phyloP scores from a whole-genome alignment of 2,113 vertebrate genomes.

The Aleadryas rufinucha region DNA sequence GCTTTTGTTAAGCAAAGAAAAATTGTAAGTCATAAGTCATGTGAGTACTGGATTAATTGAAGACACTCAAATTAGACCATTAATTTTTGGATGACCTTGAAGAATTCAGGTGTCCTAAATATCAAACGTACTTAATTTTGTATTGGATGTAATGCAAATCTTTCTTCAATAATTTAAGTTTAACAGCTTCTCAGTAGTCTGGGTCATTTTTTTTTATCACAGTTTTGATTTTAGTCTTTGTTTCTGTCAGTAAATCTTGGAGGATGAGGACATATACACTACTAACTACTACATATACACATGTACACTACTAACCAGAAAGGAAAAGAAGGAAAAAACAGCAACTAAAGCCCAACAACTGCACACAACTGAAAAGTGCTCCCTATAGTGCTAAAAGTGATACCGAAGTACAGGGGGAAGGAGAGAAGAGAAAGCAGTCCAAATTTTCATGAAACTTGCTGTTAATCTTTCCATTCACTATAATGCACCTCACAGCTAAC shows the following conservation, averaged over 20 bases:
- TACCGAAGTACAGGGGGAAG: not conserved
- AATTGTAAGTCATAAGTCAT: not conserved
- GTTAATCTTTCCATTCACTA: not conserved
- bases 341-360: not conserved
- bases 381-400: not conserved
- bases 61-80: constrained; percentile 26
- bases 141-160: not conserved
- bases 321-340: not conserved
- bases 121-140: not conserved
- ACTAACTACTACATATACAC: not conserved
- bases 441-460: not conserved
- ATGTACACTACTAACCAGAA: not conserved
- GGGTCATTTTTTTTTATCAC: not conserved
- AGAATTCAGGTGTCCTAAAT: constrained; percentile 12
- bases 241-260: not conserved
- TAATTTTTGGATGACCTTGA: constrained; percentile 23
- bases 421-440: not conserved
- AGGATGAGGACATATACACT: not conserved
- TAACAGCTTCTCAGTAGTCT: not conserved
- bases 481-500: not conserved
- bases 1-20: constrained; percentile 6
- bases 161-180: not conserved
- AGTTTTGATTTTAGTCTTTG: not conserved
- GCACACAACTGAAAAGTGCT: not conserved
- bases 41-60: constrained; percentile 27